Conservation (phyloP, 2,113 vertebrate genomes). For the Megaptera novaeangliae region DNA sequence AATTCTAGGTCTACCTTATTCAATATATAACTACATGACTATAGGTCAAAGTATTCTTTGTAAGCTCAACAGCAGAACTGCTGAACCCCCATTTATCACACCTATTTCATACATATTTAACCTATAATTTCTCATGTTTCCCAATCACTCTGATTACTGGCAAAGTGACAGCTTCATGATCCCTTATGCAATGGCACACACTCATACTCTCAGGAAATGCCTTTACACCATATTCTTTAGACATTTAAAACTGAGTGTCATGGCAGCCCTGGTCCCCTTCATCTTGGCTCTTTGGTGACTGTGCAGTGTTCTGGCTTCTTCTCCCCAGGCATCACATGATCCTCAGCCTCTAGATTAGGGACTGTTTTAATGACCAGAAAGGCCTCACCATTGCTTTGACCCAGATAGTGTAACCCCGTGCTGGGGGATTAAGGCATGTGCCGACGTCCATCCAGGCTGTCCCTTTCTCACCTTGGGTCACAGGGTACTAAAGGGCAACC, state of each 20-base stretch:
- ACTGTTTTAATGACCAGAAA: conserved; percentile 86
- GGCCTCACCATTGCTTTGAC: conserved; percentile 83
- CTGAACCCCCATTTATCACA: background rate
- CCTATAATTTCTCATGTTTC: background rate
- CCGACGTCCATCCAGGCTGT: too few species aligned
- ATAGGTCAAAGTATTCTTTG: background rate
- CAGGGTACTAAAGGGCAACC: background rate
- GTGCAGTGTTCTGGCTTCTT: conserved; percentile 82
- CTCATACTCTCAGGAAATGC: background rate
- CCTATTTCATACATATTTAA: background rate
- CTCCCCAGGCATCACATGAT: conserved; percentile 84
- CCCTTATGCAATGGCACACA: background rate
- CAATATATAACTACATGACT: background rate
- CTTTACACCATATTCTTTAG: background rate
- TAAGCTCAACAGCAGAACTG: background rate
- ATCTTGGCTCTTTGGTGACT: background rate
- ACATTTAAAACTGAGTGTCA: background rate
- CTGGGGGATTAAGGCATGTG: too few species aligned
- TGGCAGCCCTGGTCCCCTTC: background rate
- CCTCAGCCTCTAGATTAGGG: conserved; percentile 83
- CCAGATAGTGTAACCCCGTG: conserved; percentile 67
- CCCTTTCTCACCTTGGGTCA: background rate
- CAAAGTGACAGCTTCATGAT: background rate
- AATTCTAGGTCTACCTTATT: background rate
- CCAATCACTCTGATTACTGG: background rate